Evolutionary conservation across 2,113 vertebrate genomes (phyloP), one percentile per base, ranked within the genome.

Genomic region (Heterocephalus glaber): DNA sequence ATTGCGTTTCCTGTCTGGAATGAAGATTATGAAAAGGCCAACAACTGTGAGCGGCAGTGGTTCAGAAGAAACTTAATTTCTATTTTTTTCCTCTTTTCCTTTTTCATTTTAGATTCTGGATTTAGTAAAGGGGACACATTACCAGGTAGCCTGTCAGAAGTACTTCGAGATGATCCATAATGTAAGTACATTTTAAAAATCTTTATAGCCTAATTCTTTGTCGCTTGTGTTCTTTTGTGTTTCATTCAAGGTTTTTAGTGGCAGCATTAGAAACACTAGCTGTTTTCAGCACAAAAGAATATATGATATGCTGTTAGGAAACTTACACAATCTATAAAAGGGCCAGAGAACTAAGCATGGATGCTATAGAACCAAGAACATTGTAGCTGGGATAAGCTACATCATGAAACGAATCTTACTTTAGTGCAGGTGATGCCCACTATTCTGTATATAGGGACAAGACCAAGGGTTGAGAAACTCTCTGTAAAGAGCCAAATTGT

Each of bases 121-220:
- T 90, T 98, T 99, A 97, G 99, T 99, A 93, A 99, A 99, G 98
- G 99, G 99, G 77, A 99, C 99, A 99, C 99, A 99, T 98, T 99
- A 98, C 98, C 99, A 99, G 95, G 98, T 99, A 98, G 99, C 99
- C 72, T 99, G 99, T 98, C 99, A 99, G 98, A 99, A 99, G 97
- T 99, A 99, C 98, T 99, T 99, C 65, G 99, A 99, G 98, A 96
- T 99, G 98, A 99, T 98, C 0, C 99, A 99, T 97, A 99, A 99
- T 94, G 99, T 99, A 98, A 99, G 99, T 98, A 97, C 44, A 93
- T 89, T 60, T 95, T 4, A 12, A 2, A 19, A 19, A 83, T 98
- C 97, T 98, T 96, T 97, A 66, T 90, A 60, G 7, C 14, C 14
- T 81, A 94, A 14, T 96, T 88, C 84, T 97, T 96, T 98, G 52